These are phyloP conservation scores for Pocillopora meandrina DNA, from an alignment of 92 coral and sea anemone species.

Conservation along the genomic window DNA sequence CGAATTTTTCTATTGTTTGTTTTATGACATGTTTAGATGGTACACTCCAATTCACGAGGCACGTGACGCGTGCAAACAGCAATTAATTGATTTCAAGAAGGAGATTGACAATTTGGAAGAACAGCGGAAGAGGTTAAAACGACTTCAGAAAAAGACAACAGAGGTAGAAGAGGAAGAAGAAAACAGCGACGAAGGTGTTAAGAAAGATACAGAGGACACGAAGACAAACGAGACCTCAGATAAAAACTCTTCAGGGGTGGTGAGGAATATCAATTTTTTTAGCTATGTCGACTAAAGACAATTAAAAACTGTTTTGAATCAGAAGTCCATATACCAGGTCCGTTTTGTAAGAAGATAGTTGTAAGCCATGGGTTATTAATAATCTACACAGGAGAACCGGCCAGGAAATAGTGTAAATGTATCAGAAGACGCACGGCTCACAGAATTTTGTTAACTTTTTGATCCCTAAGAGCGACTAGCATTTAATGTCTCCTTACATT, in stretches of 20 bases:
- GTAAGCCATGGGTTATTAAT: no score
- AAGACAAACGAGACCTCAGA: neutral
- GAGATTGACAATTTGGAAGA: slow-evolving; percentile 66
- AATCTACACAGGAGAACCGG: no score
- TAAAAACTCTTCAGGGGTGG: neutral
- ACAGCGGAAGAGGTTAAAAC: slow-evolving; percentile 31
- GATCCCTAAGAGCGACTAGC: no score
- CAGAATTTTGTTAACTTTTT: no score
- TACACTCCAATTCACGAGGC: slow-evolving; percentile 91
- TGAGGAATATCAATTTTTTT: no score
- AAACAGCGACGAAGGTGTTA: neutral
- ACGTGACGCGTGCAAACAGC: slow-evolving; percentile 65
- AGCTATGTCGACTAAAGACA: no score
- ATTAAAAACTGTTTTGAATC: no score
- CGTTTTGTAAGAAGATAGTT: no score
- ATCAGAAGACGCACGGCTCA: no score
- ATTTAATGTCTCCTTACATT: no score
- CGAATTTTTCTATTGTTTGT: neutral
- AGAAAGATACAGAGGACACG: neutral
- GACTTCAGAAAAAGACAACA: neutral
- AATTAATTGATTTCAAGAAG: slow-evolving; percentile 60
- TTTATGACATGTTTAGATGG: slow-evolving; percentile 60
- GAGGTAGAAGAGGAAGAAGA: neutral
- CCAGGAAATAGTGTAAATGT: no score
- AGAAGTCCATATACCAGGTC: no score